These are phyloP conservation scores for Uloborus diversus DNA, from an alignment of 1,140 invertebrate species.

Conservation along the genomic window DNA sequence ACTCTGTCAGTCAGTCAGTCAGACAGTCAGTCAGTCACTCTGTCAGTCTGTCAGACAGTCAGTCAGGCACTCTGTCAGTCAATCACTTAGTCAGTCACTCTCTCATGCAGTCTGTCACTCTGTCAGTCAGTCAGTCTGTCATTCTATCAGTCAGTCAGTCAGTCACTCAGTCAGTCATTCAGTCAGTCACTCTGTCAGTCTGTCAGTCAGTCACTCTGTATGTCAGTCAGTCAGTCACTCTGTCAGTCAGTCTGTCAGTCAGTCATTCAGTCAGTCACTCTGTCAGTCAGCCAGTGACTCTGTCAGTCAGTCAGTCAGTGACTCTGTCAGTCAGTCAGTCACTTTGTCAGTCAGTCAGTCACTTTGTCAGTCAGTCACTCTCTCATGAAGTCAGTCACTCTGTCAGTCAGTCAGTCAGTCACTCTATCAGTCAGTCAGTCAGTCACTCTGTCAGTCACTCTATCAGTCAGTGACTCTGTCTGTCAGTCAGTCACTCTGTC, in stretches of 20 bases:
- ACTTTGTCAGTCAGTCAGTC: background rate
- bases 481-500: background rate
- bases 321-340: background rate
- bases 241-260: background rate
- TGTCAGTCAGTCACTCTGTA: background rate
- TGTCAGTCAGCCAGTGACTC: background rate
- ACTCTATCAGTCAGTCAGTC: background rate
- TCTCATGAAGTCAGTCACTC: background rate
- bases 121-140: background rate
- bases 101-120: background rate
- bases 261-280: background rate
- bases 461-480: background rate
- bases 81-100: background rate
- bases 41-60: background rate
- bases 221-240: background rate
- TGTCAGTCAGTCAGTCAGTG: background rate
- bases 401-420: background rate
- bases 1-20: background rate
- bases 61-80: background rate
- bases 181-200: background rate
- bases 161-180: background rate
- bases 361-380: background rate
- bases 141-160: background rate
- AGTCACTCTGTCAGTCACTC: background rate
- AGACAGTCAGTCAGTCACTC: background rate